These are phyloP conservation scores for Ormyrus thymus DNA, from an alignment of 2,888 invertebrate species.

Conservation along the genomic window DNA sequence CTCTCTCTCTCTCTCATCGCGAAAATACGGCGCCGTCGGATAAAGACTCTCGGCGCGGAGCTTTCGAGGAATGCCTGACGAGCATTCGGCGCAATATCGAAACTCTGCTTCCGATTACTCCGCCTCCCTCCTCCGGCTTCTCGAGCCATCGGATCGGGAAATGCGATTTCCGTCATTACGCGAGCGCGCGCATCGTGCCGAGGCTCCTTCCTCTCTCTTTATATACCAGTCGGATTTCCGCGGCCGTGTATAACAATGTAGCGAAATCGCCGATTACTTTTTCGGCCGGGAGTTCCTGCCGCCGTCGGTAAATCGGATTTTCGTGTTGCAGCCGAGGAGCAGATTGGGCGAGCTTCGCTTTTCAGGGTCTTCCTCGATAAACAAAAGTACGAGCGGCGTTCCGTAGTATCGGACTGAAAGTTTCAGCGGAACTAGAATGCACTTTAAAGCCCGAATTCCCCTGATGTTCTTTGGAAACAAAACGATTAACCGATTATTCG, in stretches of 20 bases:
- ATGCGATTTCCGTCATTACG: slow-evolving; percentile 15
- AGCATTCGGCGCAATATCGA: slow-evolving; percentile 43
- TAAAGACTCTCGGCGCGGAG: slow-evolving; percentile 15
- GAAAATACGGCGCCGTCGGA: slow-evolving; percentile 11
- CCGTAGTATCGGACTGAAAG: too few relatives aligned
- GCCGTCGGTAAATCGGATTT: too few relatives aligned
- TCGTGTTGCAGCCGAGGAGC: too few relatives aligned
- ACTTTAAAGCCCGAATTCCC: too few relatives aligned
- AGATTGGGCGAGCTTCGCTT: too few relatives aligned
- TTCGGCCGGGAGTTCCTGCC: too few relatives aligned
- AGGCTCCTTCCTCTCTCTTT: not conserved
- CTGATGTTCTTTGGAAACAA: too few relatives aligned
- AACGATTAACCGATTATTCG: too few relatives aligned
- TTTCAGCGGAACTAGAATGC: too few relatives aligned
- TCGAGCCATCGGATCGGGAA: slow-evolving; percentile 9
- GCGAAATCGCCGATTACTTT: slow-evolving; percentile 7
- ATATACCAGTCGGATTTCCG: not conserved
- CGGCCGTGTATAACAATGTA: not conserved
- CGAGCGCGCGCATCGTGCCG: not conserved
- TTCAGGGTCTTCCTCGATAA: too few relatives aligned
- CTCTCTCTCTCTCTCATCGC: not conserved
- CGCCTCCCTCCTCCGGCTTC: not conserved
- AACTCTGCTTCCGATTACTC: slow-evolving; percentile 42
- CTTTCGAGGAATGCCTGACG: slow-evolving; percentile 24
- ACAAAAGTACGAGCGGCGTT: too few relatives aligned